phyloP scores from a whole-genome alignment of 2,888 invertebrate genomes.

The Clostera curtula region DNA sequence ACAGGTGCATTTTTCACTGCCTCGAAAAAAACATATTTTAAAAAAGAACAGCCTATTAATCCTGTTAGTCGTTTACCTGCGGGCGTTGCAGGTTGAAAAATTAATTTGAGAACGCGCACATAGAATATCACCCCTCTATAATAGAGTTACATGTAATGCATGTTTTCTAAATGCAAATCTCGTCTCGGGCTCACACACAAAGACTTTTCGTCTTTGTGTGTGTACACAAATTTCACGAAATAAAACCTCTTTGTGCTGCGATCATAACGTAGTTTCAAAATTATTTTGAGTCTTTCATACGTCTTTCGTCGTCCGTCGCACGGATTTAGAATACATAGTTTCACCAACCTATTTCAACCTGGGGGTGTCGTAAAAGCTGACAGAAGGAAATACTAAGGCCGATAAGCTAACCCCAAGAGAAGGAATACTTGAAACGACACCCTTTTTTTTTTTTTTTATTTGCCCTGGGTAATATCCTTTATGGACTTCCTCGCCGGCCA shows the following conservation, averaged over 20 bases:
- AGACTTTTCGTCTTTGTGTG: constrained; percentile 7
- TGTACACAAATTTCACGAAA: constrained; percentile 3
- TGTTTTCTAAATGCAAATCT: constrained; percentile 23
- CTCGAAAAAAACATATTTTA: constrained; percentile 11
- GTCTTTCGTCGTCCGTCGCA: not conserved
- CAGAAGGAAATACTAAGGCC: too few relatives aligned
- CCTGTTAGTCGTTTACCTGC: constrained; percentile 25
- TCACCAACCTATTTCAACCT: too few relatives aligned
- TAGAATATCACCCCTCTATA: constrained; percentile 26
- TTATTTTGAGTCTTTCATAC: constrained; percentile 6
- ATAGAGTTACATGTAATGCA: constrained; percentile 24
- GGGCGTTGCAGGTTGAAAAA: constrained; percentile 29
- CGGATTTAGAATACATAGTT: too few relatives aligned
- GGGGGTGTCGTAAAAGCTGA: too few relatives aligned
- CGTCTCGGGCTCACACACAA: constrained; percentile 12
- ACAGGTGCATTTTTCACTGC: too few relatives aligned
- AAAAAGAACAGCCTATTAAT: constrained; percentile 16
- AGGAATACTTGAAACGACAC: too few relatives aligned
- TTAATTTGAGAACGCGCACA: constrained; percentile 25
- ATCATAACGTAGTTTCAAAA: constrained; percentile 6
- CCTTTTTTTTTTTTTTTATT: too few relatives aligned
- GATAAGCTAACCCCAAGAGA: too few relatives aligned
- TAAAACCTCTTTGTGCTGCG: constrained; percentile 6
- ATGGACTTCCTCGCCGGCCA: too few relatives aligned
- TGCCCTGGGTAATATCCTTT: too few relatives aligned